Conservation (phyloP, 1,140 invertebrate genomes). For the Tetramorium alpestre region DNA sequence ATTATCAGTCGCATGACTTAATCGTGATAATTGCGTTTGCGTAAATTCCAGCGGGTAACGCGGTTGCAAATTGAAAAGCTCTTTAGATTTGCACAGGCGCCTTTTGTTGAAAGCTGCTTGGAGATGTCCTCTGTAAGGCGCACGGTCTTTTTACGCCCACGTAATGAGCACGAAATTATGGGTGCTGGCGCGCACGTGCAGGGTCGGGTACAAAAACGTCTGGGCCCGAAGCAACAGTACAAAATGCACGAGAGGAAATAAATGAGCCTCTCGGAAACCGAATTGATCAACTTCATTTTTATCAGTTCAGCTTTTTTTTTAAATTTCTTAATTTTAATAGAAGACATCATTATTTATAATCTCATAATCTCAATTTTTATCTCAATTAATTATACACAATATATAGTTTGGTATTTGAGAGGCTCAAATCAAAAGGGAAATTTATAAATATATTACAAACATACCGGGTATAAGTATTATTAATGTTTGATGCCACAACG, state of each 20-base stretch:
- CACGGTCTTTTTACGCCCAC: conserved; percentile 12
- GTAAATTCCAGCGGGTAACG: not conserved
- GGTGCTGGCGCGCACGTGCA: conserved; percentile 7
- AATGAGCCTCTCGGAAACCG: not conserved
- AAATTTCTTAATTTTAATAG: not conserved
- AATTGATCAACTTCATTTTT: not conserved
- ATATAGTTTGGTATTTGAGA: not conserved
- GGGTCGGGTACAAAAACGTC: not conserved
- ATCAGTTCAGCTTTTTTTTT: not conserved
- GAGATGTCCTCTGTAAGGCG: conserved; percentile 28
- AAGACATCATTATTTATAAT: not conserved
- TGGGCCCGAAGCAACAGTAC: not conserved
- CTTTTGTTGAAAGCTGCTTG: conserved; percentile 22
- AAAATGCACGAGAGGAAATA: not conserved
- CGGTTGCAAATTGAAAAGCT: not conserved
- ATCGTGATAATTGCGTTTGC: not conserved
- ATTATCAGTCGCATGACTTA: not conserved
- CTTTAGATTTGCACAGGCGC: not conserved
- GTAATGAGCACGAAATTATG: conserved; percentile 63
- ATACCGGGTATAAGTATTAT: not conserved
- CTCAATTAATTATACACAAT: no score
- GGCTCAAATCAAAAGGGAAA: not conserved
- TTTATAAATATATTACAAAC: not conserved
- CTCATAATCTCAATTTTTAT: not conserved
- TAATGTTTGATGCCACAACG: not conserved